Evolutionary conservation across 2,888 invertebrate species (phyloP).

Genomic region (Platycnemis pennipes): DNA sequence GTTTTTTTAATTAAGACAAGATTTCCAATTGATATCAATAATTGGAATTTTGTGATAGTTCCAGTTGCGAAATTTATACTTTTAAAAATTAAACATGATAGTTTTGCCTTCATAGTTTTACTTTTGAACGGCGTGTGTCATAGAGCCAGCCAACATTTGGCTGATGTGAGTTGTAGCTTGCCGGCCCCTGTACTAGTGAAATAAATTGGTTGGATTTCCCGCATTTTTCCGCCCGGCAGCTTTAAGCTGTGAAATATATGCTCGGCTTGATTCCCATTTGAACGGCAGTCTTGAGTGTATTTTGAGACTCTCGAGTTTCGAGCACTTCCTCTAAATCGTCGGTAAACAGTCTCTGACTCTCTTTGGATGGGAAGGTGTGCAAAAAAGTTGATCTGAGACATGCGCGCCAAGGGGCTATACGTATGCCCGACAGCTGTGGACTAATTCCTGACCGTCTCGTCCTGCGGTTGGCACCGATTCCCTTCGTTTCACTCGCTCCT

Average conservation of each 20-base stretch:
- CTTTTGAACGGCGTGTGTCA: too few relatives aligned
- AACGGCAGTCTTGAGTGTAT: not conserved
- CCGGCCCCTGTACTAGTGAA: too few relatives aligned
- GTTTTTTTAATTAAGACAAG: too few relatives aligned
- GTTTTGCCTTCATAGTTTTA: too few relatives aligned
- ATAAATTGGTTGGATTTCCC: not conserved
- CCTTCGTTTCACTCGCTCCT: not conserved
- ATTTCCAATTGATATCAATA: too few relatives aligned
- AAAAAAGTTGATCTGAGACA: conserved; percentile 19
- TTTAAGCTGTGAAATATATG: not conserved
- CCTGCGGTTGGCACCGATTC: not conserved
- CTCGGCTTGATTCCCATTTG: not conserved
- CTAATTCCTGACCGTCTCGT: conserved; percentile 20
- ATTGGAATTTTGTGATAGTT: too few relatives aligned
- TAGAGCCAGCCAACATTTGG: too few relatives aligned
- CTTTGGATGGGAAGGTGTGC: not conserved
- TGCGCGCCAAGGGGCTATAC: not conserved
- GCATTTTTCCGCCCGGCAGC: not conserved
- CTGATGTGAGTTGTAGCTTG: too few relatives aligned
- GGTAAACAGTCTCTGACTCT: not conserved
- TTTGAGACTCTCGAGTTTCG: conserved; percentile 10
- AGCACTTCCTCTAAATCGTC: conserved; percentile 9
- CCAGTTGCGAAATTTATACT: too few relatives aligned
- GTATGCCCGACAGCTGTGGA: not conserved
- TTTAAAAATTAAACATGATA: too few relatives aligned